Evolutionary conservation across 2,797 vertebrate species (phyloP).

Genomic region (Gorsachius magnificus): DNA sequence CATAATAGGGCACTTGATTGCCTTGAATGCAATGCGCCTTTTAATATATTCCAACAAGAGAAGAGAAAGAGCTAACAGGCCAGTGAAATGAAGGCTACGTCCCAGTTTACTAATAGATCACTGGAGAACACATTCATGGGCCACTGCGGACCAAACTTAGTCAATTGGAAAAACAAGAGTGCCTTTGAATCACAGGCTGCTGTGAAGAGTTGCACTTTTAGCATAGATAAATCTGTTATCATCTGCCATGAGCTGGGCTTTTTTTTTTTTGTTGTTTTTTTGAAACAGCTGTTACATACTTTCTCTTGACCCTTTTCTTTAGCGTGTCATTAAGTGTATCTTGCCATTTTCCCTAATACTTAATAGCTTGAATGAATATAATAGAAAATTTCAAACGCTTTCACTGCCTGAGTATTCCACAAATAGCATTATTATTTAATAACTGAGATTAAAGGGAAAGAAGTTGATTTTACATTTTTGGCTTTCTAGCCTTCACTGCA

Average conservation of each 20-base stretch:
- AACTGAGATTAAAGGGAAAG: neutral
- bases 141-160: slow-evolving; percentile 73
- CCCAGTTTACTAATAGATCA: slow-evolving; percentile 86
- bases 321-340: neutral
- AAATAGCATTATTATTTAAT: slow-evolving; percentile 25
- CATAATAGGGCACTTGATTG: slow-evolving; percentile 77
- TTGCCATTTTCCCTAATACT: neutral
- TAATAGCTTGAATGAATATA: slow-evolving; percentile 10
- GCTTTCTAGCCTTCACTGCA: neutral
- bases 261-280: neutral
- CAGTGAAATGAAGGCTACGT: slow-evolving; percentile 75
- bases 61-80: slow-evolving; percentile 72
- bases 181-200: slow-evolving; percentile 56
- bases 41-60: slow-evolving; percentile 82
- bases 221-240: slow-evolving; percentile 72
- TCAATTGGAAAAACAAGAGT: slow-evolving; percentile 71
- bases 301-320: slow-evolving; percentile 44
- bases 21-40: slow-evolving; percentile 73
- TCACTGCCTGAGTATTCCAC: slow-evolving; percentile 7
- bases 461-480: neutral
- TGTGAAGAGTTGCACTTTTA: slow-evolving; percentile 56
- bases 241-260: slow-evolving; percentile 35
- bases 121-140: slow-evolving; percentile 76
- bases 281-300: neutral
- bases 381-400: slow-evolving; percentile 12